Conservation (phyloP, 2,888 invertebrate species). For the Teinopalpus imperialis region DNA sequence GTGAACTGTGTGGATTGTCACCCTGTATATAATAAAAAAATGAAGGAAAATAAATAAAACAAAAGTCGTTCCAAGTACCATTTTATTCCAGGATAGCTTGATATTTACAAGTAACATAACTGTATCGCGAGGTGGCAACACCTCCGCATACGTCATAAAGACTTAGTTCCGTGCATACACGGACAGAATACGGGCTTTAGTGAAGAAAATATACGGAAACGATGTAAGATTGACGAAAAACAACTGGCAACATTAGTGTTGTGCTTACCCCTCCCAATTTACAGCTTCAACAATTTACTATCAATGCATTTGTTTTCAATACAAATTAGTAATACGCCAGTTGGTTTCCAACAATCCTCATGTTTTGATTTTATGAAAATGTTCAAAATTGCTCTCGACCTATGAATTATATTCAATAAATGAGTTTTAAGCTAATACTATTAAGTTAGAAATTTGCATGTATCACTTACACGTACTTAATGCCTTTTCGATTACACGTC, state of each 20-base stretch:
- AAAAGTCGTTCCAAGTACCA: conserved; percentile 52
- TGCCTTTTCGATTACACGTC: conserved; percentile 7
- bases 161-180: conserved; percentile 4
- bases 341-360: not conserved
- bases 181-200: no score
- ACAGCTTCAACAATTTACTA: not conserved
- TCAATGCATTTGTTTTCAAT: not conserved
- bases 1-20: no score
- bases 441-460: conserved; percentile 20
- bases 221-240: conserved; percentile 2
- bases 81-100: conserved; percentile 60
- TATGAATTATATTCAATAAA: not conserved
- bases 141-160: no score
- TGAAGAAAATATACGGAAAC: not conserved
- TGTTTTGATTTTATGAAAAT: not conserved
- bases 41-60: conserved; percentile 44
- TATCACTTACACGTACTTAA: not conserved
- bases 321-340: conserved; percentile 8
- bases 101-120: conserved; percentile 57
- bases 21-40: no score
- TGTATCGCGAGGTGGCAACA: conserved; percentile 15
- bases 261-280: conserved; percentile 2
- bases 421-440: conserved; percentile 2
- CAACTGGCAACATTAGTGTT: conserved; percentile 9
- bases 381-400: not conserved